These are phyloP conservation scores for Orius insidiosus DNA, from an alignment of 1,140 invertebrate species.

Conservation along the genomic window DNA sequence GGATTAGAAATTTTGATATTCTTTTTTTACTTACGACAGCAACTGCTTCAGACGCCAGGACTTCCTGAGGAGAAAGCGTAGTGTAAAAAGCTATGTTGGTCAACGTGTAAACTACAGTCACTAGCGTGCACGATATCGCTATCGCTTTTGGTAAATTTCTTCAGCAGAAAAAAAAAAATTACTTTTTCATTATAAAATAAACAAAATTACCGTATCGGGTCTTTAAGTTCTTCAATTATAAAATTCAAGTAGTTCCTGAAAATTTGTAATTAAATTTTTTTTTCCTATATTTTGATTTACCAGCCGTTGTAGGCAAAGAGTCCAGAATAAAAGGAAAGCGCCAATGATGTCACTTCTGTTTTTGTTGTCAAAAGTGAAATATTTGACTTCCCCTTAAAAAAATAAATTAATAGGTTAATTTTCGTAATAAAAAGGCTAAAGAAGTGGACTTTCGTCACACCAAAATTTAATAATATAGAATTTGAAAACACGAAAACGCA, in stretches of 20 bases:
- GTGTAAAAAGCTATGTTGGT: slow-evolving; percentile 96
- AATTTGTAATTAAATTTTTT: slow-evolving; percentile 10
- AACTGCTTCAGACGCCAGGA: slow-evolving; percentile 86
- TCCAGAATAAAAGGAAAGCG: slow-evolving; percentile 94
- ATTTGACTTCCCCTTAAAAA: slow-evolving; percentile 66
- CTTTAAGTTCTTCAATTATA: slow-evolving; percentile 94
- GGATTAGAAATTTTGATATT: too few relatives aligned
- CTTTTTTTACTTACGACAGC: slow-evolving; percentile 53
- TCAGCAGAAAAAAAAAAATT: slow-evolving; percentile 17
- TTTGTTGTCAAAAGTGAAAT: slow-evolving; percentile 92
- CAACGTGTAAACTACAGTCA: slow-evolving; percentile 87
- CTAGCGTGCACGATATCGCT: slow-evolving; percentile 81
- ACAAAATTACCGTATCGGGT: slow-evolving; percentile 61
- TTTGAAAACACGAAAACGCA: too few relatives aligned
- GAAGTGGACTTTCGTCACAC: too few relatives aligned
- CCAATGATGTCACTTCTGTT: slow-evolving; percentile 72
- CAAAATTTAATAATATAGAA: too few relatives aligned
- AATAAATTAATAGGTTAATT: slow-evolving; percentile 17
- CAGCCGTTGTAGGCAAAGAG: slow-evolving; percentile 99
- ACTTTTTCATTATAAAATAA: slow-evolving; percentile 7
- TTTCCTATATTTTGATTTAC: slow-evolving; percentile 33
- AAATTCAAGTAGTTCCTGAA: slow-evolving; percentile 92
- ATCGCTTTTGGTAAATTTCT: slow-evolving; percentile 92
- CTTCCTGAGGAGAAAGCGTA: slow-evolving; percentile 66
- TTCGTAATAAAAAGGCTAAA: not conserved